These are phyloP conservation scores for Percina caprodes DNA, from an alignment of 2,113 vertebrate genomes.

Conservation along the genomic window DNA sequence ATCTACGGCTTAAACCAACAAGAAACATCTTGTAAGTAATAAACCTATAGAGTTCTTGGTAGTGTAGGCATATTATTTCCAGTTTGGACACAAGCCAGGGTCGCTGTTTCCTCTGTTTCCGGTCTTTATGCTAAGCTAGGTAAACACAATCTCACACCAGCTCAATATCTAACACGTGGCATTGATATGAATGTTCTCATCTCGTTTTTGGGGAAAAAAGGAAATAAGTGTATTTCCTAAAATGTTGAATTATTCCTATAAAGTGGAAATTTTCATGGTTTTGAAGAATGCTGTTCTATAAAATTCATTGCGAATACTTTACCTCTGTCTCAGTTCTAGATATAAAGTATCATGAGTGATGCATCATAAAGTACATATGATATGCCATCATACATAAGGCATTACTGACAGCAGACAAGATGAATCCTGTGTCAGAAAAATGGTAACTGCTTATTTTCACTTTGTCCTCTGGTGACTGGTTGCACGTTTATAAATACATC, in stretches of 20 bases:
- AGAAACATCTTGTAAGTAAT: background rate
- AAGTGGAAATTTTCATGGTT: background rate
- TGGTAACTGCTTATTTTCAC: conserved; percentile 33
- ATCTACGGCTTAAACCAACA: background rate
- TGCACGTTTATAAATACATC: conserved; percentile 56
- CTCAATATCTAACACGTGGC: background rate
- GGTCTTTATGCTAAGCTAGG: background rate
- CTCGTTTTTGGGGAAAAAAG: background rate
- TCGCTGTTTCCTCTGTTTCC: background rate
- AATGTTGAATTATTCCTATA: background rate
- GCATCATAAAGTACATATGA: conserved; percentile 12
- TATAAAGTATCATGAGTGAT: background rate
- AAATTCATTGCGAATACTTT: background rate
- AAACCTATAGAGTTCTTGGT: background rate
- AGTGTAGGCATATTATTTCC: background rate
- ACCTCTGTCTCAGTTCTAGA: background rate
- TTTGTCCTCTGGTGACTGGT: conserved; percentile 42
- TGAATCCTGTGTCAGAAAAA: conserved; percentile 20
- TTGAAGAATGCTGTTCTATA: background rate
- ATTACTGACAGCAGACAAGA: conserved; percentile 14
- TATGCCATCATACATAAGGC: background rate
- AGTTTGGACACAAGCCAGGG: background rate
- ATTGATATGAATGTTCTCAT: background rate
- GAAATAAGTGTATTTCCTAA: background rate
- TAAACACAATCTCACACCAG: background rate